Evolutionary conservation across 2,113 vertebrate species (phyloP), one percentile per base, ranked within the genome.

Genomic region (Hiodon alosoides): DNA sequence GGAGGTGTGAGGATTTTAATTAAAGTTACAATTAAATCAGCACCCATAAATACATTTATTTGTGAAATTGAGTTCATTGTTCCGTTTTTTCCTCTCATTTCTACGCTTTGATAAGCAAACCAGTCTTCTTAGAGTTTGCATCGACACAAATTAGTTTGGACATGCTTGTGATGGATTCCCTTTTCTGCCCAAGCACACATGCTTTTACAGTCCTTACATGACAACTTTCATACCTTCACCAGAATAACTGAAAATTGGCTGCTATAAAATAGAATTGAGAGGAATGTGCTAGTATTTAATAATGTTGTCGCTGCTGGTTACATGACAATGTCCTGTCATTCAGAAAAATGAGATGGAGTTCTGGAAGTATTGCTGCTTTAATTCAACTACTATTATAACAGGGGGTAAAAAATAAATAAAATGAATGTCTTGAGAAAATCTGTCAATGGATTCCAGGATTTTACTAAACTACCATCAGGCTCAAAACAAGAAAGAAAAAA

Each of bases 371-470:
- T 31, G 2, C 60, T 14, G 60, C n/a, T 66, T 10, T 48, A n/a
- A 57, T 54, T 11, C 54, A 55, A 70, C 55, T 31, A 17, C 9
- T 57, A 13, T 70, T 7, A 13, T 31, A 70, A 52, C 31, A n/a
- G n/a, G 16, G 52, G 53, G 17, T 50, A 31, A 70, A 8, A 52
- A 70, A 70, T 47, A 50, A 70, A 70, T 55, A 13, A 51, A 31
- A 57, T 57, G 55, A 31, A 57, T 70, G 55, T 8, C 14, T 14
- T 46, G 69, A 70, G 78, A 84, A 83, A 85, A 86, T 85, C 77
- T 61, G 7, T 73, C 85, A 85, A 83, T 84, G 83, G 83, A 90
- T 87, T 82, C 81, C 73, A 53, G 80, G 81, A 73, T 85, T 77
- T 71, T 74, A 76, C 70, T 67, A 76, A 75, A 80, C 79, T 81